Base-by-base conservation (phyloP, 1,140 invertebrate species). In the Sitobion miscanthi region DNA sequence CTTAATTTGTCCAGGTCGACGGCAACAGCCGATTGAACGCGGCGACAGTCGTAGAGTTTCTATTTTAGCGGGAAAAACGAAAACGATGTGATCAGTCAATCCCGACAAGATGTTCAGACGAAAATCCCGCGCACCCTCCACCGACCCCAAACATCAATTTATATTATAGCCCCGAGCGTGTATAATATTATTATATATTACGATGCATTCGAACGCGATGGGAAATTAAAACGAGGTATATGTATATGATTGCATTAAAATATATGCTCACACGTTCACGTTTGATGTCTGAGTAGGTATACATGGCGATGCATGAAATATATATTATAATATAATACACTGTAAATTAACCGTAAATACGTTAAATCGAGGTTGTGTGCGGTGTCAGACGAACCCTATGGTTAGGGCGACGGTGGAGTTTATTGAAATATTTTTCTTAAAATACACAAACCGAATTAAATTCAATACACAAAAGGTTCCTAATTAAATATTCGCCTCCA, bases 1-100 rank as follows among this genome's bases (percentile, higher is more conserved):
- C 83, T 93, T 11, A 86, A 30, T 25, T 42, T 47, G 45, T 93
- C 94, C 82, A 57, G 4, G 52, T 93, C 91, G 17, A 94, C 9
- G 17, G 88, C 87, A 54, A 93, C 38, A 23, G 94, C 85, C 23
- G 92, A 94, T 85, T 93, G 94, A 21, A 93, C 25, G 38, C 38
- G 23, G 0, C 25, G 91, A 94, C 94, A 96, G 95, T 95, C 96
- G 95, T 7, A 97, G 94, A 94, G 95, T 95, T 1, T 97, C 97
- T 94, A 96, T 77, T 77, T 77, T 77, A n/a, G 30, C 62, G 62
- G 11, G 52, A n/a, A 52, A 90, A 88, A 62, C 57, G 52, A 42
- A 35, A 23, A 77, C n/a, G 21, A 23, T 35, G 23, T 57, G 47
- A 88, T 49, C 14, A 25, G 42, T 86, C 23, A 23, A 25, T 86